These are phyloP conservation scores for Tamias sibiricus DNA, from an alignment of 2,113 vertebrate genomes.

Conservation along the genomic window DNA sequence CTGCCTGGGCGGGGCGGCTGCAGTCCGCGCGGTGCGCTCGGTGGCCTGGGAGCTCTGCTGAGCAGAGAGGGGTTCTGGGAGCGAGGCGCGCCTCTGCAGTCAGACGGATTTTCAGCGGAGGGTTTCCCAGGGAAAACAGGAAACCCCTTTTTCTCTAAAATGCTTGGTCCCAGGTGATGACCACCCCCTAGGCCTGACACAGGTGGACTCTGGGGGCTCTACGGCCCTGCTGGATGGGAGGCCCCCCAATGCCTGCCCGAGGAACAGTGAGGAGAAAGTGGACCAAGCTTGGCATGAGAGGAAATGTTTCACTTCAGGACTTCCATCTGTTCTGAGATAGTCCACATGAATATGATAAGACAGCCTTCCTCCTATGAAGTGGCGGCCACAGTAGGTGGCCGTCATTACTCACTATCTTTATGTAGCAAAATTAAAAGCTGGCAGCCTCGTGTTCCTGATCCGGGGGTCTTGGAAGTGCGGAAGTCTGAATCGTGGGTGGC, in stretches of 20 bases:
- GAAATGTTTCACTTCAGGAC: background rate
- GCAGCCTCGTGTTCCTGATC: background rate
- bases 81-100: background rate
- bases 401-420: background rate
- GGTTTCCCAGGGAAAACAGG: background rate
- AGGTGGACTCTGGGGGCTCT: background rate
- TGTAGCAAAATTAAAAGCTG: background rate
- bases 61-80: background rate
- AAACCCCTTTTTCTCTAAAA: background rate
- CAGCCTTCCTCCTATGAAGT: background rate
- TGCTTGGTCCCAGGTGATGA: background rate
- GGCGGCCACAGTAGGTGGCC: background rate
- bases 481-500: background rate
- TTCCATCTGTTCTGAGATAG: background rate
- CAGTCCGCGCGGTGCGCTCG: conserved; percentile 44
- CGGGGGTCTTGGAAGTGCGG: background rate
- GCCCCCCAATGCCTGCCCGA: accelerated
- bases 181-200: background rate
- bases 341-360: background rate
- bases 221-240: background rate
- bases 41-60: background rate
- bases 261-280: accelerated
- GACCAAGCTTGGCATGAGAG: background rate
- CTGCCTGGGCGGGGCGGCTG: accelerated
- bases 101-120: too few species aligned